These are phyloP conservation scores for Cyrtonyx montezumae DNA, from an alignment of 2,113 vertebrate genomes.

Conservation along the genomic window DNA sequence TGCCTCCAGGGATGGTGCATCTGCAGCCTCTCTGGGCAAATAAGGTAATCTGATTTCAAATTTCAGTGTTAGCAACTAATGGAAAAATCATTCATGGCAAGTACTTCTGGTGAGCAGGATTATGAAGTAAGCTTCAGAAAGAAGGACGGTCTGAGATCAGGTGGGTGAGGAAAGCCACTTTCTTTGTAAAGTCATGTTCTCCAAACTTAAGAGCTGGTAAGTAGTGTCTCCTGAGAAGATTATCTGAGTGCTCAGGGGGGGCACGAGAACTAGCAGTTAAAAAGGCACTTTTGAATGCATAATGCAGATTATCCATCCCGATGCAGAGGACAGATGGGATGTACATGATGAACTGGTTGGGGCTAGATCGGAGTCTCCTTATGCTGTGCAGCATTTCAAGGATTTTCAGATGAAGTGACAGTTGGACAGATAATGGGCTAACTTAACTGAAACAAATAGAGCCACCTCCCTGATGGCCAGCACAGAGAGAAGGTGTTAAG, in stretches of 20 bases:
- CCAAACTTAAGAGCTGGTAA: neutral
- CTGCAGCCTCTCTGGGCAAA: no score
- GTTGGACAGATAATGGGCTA: no score
- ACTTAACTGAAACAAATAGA: no score
- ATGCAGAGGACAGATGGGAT: neutral
- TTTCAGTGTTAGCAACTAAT: no score
- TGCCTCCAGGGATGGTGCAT: no score
- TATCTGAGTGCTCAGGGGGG: neutral
- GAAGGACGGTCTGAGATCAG: neutral
- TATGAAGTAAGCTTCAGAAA: neutral
- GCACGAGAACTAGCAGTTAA: slow-evolving; percentile 34
- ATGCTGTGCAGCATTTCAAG: neutral
- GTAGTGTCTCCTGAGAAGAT: slow-evolving; percentile 6
- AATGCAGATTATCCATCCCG: slow-evolving; percentile 29
- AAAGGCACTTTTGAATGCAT: neutral
- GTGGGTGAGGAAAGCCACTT: neutral
- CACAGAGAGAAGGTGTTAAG: no score
- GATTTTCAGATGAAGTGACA: neutral
- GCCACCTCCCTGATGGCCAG: no score
- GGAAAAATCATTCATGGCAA: neutral
- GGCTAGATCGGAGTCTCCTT: neutral
- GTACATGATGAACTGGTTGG: neutral
- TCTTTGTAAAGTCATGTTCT: neutral
- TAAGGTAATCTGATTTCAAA: no score
- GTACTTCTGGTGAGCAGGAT: neutral